phyloP scores from a whole-genome alignment of 1,140 invertebrate genomes.

The Anastrepha obliqua region DNA sequence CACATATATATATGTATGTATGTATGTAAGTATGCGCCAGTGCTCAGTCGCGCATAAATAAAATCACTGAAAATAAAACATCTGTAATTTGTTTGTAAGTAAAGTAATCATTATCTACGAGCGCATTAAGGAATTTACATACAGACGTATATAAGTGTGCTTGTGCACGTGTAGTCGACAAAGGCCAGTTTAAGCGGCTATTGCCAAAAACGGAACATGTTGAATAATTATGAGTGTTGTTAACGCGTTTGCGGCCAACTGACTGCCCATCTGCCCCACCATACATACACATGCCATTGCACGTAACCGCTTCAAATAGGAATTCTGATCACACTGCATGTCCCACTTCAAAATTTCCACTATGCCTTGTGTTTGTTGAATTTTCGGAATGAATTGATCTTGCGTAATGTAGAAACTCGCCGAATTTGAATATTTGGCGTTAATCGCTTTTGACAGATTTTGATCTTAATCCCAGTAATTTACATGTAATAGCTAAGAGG shows the following conservation, averaged over 20 bases:
- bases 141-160: background rate
- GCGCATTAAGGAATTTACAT: background rate
- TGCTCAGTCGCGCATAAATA: conserved; percentile 14
- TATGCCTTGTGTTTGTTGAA: background rate
- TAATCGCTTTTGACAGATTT: conserved; percentile 18
- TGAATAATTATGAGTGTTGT: conserved; percentile 41
- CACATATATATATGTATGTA: background rate
- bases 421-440: conserved; percentile 21
- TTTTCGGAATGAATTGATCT: background rate
- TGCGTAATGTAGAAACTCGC: conserved; percentile 3
- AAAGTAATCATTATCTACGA: background rate
- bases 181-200: background rate
- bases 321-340: conserved; percentile 19
- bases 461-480: conserved; percentile 19
- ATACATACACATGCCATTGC: background rate
- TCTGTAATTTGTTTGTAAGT: conserved; percentile 26
- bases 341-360: conserved; percentile 4
- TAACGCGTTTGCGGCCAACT: background rate
- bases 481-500: background rate
- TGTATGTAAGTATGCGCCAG: background rate
- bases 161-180: background rate
- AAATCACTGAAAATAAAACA: conserved; percentile 11
- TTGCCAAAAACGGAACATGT: conserved; percentile 27
- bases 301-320: background rate
- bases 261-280: conserved; percentile 5